A percentile compares a stretch with the other conserved stretches of the same genome.
Evolutionary conservation across 2,797 vertebrate species (phyloP).

Genomic region (Zenarchopterus dispar): DNA sequence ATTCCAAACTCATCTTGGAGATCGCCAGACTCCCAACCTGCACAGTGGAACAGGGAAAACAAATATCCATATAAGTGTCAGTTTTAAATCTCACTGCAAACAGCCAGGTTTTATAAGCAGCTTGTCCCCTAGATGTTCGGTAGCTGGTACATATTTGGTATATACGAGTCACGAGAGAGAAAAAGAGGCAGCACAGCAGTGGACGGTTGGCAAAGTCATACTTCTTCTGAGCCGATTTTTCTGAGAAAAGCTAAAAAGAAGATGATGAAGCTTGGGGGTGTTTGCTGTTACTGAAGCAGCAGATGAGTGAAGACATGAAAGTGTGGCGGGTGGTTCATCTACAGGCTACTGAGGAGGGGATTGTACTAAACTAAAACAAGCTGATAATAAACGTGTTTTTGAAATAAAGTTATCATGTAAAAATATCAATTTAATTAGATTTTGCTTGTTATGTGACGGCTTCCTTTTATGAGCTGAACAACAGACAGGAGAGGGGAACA

Average conservation of each 20-base stretch:
- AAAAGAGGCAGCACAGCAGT: neutral
- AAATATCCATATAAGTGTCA: neutral
- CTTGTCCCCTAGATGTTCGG: too few relatives aligned
- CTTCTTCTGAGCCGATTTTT: neutral
- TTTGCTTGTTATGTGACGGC: neutral
- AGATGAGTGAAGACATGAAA: neutral
- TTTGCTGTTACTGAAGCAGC: slow-evolving; percentile 8
- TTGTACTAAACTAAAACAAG: neutral
- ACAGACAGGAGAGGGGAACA: neutral
- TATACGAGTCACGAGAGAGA: neutral
- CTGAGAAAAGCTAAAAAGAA: neutral
- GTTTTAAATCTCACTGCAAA: too few relatives aligned
- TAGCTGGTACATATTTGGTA: neutral
- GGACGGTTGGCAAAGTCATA: neutral
- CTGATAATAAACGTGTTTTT: neutral
- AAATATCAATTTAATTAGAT: neutral
- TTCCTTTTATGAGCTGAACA: neutral
- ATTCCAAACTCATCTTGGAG: slow-evolving; percentile 57
- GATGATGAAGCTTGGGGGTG: neutral
- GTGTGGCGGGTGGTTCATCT: neutral
- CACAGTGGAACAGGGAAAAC: slow-evolving; percentile 7
- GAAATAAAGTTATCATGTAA: neutral
- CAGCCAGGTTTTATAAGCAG: too few relatives aligned
- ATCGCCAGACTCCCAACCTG: slow-evolving; percentile 61
- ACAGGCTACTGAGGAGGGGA: neutral